Evolutionary conservation across 2,888 invertebrate species (phyloP), one percentile per base, ranked within the genome.

Genomic region (Drosophila borborema): DNA sequence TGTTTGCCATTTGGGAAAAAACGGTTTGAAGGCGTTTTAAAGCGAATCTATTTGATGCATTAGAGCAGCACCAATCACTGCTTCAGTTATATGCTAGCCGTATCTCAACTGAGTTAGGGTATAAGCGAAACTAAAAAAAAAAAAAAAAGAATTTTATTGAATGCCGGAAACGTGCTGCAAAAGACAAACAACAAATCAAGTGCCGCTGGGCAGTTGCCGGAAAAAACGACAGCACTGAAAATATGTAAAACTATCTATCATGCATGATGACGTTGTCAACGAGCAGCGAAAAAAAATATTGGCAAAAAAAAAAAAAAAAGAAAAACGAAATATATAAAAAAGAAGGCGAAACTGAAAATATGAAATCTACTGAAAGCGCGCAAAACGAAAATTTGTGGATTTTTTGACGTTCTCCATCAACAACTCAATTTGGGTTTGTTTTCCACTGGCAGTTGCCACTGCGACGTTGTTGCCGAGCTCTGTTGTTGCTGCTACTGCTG

Each of bases 211-310:
- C 77, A 74, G 84, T 64, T 74, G 75, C 67, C 74, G 68, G 72
- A 72, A 84, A 81, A 86, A 79, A 66, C 66, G 75, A 70, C 69
- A 64, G 66, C 72, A 67, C 40, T 48, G 61, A 78, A 84, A 89
- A 89, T 87, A 89, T 89, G 89, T 85, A 87, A 87, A 81, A 87
- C 87, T 89, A 85, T 85, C 85, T 84, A 85, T 89, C 90, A 85
- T 85, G 82, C 82, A 85, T 77, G 80, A 87, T 84, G 88, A 79
- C 74, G 87, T 78, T 86, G 87, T 84, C 79, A 73, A 63, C 86
- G 79, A 70, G 70, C 61, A 66, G 58, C 63, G 48, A 56, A 45
- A 54, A 48, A 64, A 66, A 36, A 28, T n/a, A n/a, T n/a, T n/a
- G n/a, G n/a, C n/a, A 56, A 45, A 54, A 48, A 64, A 66, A 36